Evolutionary conservation across 2,888 invertebrate species (phyloP).

Genomic region (Cheiracanthium punctorium): DNA sequence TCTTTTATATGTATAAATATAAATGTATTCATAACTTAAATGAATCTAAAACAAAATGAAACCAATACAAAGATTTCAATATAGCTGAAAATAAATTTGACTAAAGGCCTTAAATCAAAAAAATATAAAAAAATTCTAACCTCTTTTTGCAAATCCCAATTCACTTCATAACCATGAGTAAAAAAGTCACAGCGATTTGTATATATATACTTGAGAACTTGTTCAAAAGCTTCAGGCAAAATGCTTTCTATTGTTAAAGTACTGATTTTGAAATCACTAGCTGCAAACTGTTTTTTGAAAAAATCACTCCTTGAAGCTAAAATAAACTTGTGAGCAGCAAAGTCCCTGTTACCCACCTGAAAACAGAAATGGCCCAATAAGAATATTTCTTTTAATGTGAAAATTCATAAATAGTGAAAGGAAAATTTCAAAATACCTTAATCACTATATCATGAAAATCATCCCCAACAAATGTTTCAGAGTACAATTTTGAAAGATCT

Average conservation of each 20-base stretch:
- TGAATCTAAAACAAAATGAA: no score
- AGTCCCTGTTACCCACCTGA: slow-evolving; percentile 80
- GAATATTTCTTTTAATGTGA: no score
- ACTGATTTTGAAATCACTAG: slow-evolving; percentile 50
- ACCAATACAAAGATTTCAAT: no score
- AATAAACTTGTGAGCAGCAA: slow-evolving; percentile 85
- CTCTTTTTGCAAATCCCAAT: slow-evolving; percentile 26
- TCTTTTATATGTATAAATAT: no score
- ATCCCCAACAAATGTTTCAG: slow-evolving; percentile 82
- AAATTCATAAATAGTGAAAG: no score
- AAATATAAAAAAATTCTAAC: not conserved
- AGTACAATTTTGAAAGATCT: slow-evolving; percentile 80
- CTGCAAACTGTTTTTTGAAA: slow-evolving; percentile 80
- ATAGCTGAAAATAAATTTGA: no score
- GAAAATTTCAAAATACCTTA: slow-evolving; percentile 74
- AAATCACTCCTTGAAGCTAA: slow-evolving; percentile 82
- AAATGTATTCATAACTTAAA: no score
- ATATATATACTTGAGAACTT: slow-evolving; percentile 84
- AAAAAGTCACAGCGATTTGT: slow-evolving; percentile 82
- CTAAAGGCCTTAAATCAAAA: no score
- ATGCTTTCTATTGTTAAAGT: slow-evolving; percentile 79
- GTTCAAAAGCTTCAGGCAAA: slow-evolving; percentile 82
- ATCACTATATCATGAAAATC: slow-evolving; percentile 85
- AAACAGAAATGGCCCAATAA: not conserved
- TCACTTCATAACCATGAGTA: slow-evolving; percentile 76